Conservation (phyloP, 2,113 vertebrate genomes). For the Catharus bicknelli region DNA sequence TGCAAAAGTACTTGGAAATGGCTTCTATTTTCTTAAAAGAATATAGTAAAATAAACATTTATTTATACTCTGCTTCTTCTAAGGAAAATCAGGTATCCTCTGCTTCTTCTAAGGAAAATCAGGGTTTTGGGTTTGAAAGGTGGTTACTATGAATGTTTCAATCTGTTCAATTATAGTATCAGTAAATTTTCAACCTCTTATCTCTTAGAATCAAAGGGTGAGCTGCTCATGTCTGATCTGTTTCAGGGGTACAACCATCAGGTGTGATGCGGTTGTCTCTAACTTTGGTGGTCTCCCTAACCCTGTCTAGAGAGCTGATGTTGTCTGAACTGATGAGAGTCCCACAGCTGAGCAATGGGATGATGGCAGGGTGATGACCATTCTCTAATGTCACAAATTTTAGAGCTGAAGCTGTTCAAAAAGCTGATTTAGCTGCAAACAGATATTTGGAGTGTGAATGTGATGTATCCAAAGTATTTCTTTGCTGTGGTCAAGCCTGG, state of each 20-base stretch:
- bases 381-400: not conserved
- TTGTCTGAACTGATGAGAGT: not conserved
- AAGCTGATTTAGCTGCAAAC: not conserved
- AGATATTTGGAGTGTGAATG: rapidly evolving
- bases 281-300: not conserved
- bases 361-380: not conserved
- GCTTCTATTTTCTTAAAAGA: not conserved
- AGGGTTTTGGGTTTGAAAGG: not conserved
- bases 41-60: not conserved
- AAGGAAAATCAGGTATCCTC: not conserved
- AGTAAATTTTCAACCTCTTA: not conserved
- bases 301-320: rapidly evolving
- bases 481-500: not conserved
- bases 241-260: not conserved
- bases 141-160: not conserved
- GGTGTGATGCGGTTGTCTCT: rapidly evolving
- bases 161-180: not conserved
- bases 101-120: not conserved
- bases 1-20: not conserved
- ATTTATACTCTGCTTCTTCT: not conserved
- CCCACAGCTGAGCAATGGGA: not conserved
- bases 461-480: not conserved
- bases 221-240: not conserved
- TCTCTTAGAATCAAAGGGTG: not conserved
- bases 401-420: not conserved